Percentiles rank a stretch among this genome's conserved stretches.
Evolutionary conservation across 2,797 vertebrate species (phyloP).

Genomic region (Valencia hispanica): DNA sequence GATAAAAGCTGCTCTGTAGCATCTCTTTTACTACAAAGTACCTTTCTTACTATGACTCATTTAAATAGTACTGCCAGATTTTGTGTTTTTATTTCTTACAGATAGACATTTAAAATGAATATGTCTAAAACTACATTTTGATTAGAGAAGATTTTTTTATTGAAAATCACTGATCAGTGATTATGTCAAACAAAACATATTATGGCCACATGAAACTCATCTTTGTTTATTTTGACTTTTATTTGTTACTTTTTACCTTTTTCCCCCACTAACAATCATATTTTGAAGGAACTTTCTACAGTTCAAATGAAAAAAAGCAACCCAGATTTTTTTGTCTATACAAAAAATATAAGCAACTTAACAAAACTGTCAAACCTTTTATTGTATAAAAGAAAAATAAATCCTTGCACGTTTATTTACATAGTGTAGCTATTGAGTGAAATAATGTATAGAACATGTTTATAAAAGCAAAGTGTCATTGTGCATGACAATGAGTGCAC

Average conservation of each 20-base stretch:
- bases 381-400: background rate
- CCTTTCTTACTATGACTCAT: background rate
- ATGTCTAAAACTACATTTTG: background rate
- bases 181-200: background rate
- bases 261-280: background rate
- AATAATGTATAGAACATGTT: background rate
- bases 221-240: background rate
- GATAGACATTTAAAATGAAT: background rate
- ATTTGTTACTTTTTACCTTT: background rate
- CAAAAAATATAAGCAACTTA: too few species aligned
- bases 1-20: constrained; percentile 5
- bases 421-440: background rate
- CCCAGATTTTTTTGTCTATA: background rate
- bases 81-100: background rate
- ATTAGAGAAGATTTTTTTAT: background rate
- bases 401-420: background rate
- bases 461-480: background rate
- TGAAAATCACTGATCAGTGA: background rate
- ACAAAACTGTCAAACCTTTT: background rate
- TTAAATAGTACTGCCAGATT: background rate
- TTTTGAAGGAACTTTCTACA: background rate
- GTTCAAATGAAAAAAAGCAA: background rate
- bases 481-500: background rate
- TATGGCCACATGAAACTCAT: background rate
- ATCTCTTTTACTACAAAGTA: background rate